These are phyloP conservation scores for Micromys minutus DNA, from an alignment of 2,113 vertebrate genomes.

Conservation along the genomic window DNA sequence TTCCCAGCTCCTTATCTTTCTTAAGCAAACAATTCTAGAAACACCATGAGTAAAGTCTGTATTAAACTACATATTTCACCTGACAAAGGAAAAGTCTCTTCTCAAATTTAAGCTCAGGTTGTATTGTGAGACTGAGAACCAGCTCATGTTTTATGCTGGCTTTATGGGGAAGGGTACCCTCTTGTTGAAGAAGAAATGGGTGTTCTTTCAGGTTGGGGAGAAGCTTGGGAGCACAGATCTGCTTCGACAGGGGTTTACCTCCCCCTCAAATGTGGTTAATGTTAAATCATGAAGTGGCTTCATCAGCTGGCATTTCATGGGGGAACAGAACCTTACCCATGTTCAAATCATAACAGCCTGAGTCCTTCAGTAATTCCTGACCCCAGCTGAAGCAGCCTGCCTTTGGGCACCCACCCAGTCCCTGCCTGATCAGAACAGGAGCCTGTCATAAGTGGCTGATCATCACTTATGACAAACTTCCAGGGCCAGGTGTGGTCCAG, in stretches of 20 bases:
- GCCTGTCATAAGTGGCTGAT: not conserved
- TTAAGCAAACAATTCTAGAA: not conserved
- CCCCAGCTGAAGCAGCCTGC: not conserved
- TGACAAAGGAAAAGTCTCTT: not conserved
- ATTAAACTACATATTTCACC: not conserved
- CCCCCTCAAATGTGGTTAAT: not conserved
- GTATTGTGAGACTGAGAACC: not conserved
- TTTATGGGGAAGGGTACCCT: not conserved
- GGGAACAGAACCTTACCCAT: accelerated
- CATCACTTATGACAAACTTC: not conserved
- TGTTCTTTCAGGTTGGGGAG: not conserved
- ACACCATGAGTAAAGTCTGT: not conserved
- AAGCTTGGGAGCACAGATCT: not conserved
- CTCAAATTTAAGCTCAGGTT: not conserved
- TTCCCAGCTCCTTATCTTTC: not conserved
- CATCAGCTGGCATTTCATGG: not conserved
- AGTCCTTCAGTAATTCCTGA: not conserved
- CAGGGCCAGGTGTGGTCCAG: not conserved
- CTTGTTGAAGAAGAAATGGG: not conserved
- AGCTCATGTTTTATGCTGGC: not conserved
- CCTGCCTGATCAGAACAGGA: not conserved
- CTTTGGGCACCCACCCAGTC: not conserved
- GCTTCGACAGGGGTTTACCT: not conserved
- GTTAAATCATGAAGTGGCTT: not conserved
- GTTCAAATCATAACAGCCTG: not conserved